Evolutionary conservation across 2,113 vertebrate genomes (phyloP), one percentile per base, ranked within the genome.

Genomic region (Tor tambroides): DNA sequence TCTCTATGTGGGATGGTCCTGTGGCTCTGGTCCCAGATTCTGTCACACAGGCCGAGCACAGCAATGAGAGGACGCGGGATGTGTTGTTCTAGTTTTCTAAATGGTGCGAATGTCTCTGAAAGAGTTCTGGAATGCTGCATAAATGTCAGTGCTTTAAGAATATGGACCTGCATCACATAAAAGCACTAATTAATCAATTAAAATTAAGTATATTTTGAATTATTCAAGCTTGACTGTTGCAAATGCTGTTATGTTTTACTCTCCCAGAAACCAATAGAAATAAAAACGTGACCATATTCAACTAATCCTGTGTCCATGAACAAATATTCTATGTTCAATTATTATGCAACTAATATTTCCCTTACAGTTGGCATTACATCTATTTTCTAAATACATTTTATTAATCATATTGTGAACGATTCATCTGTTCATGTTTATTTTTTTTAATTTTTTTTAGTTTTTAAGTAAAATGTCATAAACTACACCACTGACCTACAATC

Each of bases 21-120:
- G 35, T 89, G 85, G 88, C 88, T 87, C 32, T 17, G 41, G 41
- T 87, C 86, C 83, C 83, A 86, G 88, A 83, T 79, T 38, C 85
- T 80, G 80, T 86, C 82, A 65, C 46, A 80, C 35, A 69, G 26
- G 6, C 32, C 19, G 10, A 78, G 74, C 76, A 54, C 41, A 38
- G 41, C 7, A 82, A 84, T 30, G 76, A 61, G 46, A 87, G 12
- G 69, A 81, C 10, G 21, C 21, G 4, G 49, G 59, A 80, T 15
- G 32, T 80, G 51, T 76, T 43, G 69, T 65, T 63, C 71, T 49
- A 35, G 56, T 65, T 79, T 49, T 46, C 30, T 32, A 76, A 75
- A 61, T 38, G 28, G 38, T 49, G 49, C 6, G 4, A 84, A 84
- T 65, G 41, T 80, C 75, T 59, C 51, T 54, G 43, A 83, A 87